Evolutionary conservation across 2,113 vertebrate genomes (phyloP).

Genomic region (Lipotes vexillifer): DNA sequence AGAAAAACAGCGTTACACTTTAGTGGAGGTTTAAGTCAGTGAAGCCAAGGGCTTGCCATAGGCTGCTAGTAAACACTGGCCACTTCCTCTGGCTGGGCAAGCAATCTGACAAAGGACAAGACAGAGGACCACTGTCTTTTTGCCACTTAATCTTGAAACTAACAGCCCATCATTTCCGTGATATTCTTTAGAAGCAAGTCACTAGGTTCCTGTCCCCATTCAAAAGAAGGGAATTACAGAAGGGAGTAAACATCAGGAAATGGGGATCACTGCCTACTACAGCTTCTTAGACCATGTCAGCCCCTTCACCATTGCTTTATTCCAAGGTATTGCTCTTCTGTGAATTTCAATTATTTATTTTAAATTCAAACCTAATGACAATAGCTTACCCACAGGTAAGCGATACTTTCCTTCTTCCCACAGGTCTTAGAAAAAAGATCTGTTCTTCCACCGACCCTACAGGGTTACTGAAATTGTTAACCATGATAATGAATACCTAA

Average conservation of each 20-base stretch:
- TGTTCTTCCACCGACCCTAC: neutral
- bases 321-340: neutral
- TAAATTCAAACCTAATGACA: neutral
- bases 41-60: neutral
- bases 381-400: neutral
- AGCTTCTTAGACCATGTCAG: neutral
- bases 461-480: neutral
- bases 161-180: neutral
- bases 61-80: neutral
- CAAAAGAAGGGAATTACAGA: neutral
- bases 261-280: too few species aligned
- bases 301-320: neutral
- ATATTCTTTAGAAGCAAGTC: neutral
- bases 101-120: neutral
- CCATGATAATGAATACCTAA: neutral
- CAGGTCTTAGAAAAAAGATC: neutral
- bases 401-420: neutral
- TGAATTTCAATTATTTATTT: neutral
- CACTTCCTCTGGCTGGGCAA: neutral
- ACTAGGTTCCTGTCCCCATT: neutral
- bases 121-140: neutral
- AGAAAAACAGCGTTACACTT: neutral
- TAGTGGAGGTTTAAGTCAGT: neutral
- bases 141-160: neutral
- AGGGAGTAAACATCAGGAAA: neutral